Conservation (phyloP, 1,140 invertebrate species). For the Oscheius sp. region DNA sequence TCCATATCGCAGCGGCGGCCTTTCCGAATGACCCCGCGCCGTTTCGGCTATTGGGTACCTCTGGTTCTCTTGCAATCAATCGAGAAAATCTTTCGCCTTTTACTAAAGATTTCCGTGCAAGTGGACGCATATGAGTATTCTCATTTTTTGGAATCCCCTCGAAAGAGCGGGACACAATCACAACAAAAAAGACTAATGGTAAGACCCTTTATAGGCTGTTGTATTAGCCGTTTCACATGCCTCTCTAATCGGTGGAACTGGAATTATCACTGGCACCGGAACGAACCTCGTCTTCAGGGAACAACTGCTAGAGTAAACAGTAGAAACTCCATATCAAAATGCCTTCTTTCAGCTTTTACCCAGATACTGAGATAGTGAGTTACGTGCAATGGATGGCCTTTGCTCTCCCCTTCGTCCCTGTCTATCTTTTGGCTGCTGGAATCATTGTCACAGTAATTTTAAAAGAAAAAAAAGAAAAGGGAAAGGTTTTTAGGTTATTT, state of each 20-base stretch:
- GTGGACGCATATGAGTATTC: too few species aligned
- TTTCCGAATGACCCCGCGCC: too few species aligned
- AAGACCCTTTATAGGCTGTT: not conserved
- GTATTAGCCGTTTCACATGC: conserved; percentile 13
- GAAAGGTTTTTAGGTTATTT: too few species aligned
- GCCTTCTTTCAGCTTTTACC: not conserved
- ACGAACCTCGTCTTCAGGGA: conserved; percentile 24
- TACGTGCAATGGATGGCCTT: conserved; percentile 23
- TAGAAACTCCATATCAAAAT: not conserved
- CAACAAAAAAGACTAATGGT: too few species aligned
- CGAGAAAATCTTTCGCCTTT: too few species aligned
- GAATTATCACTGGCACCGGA: conserved; percentile 8
- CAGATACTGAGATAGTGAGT: conserved; percentile 1
- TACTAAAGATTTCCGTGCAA: too few species aligned
- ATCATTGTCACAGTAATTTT: not conserved
- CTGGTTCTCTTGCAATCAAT: too few species aligned
- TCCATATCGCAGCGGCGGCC: too few species aligned
- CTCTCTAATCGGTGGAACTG: conserved; percentile 18
- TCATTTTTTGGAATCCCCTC: too few species aligned
- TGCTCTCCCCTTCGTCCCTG: conserved; percentile 3
- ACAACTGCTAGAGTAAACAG: not conserved
- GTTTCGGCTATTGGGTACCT: too few species aligned
- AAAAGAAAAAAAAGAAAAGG: too few species aligned
- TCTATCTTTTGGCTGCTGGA: conserved; percentile 4
- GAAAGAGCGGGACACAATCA: too few species aligned